Base-by-base conservation (phyloP, 2,113 vertebrate genomes). In the Phocoena phocoena region DNA sequence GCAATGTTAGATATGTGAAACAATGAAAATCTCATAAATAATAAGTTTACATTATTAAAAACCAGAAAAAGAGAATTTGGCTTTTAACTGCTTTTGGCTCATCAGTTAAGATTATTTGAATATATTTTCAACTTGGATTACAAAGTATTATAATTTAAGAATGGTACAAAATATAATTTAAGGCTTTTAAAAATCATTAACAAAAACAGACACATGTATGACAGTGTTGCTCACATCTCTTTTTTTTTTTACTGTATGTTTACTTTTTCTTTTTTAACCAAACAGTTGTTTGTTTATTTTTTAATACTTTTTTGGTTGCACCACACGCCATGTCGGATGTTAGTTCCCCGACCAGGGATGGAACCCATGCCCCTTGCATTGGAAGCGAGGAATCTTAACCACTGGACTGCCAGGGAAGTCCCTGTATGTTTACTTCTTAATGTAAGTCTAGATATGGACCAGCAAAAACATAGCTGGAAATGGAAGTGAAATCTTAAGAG, bases 81-180 rank as follows among this genome's bases (percentile, higher is more conserved):
- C 50, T 84, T 92, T 92, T 91, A 86, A n/a, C n/a, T 94, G 47
- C 41, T 36, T 93, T 84, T 91, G 58, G 18, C 58, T 93, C 23
- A 44, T 68, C 5, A 47, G 26, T 92, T 94, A 90, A 41, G n/a
- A 53, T 77, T 71, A 88, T 58, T 36, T 85, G 63, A 86, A 41
- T 79, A 41, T 89, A 41, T 92, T 70, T 96, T 77, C 65, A 86
- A 87, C 31, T 90, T 92, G 47, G 33, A 74, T 94, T 74, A 68
- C 1, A 92, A 93, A 63, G 67, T 88, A 38, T 62, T 74, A 25
- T 33, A 44, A 62, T 50, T 88, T 85, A 36, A 68, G 33, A 93
- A 74, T 71, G 10, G 33, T 77, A 77, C 28, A 77, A 50, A 77
- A 50, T 47, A 68, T 65, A 88, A 38, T 95, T 93, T 82, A 84